A percentile compares a stretch with the other conserved stretches of the same genome.
phyloP scores from a whole-genome alignment of 2,888 invertebrate species.

The Escarpia spicata region DNA sequence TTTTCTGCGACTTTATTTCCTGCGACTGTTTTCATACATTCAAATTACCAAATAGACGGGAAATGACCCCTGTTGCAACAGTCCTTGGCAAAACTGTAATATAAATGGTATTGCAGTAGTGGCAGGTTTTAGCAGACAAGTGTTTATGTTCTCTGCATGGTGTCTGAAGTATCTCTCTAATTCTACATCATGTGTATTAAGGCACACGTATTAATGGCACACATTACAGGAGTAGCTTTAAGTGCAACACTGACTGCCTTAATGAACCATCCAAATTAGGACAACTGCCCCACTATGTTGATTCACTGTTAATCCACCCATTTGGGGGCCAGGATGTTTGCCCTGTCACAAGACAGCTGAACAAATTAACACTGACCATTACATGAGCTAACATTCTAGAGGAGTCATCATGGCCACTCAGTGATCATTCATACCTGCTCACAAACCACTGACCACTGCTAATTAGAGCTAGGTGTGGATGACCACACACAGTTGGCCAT shows the following conservation, averaged over 20 bases:
- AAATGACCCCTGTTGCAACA: no score
- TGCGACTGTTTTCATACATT: no score
- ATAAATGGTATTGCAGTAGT: background rate
- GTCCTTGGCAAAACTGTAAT: background rate
- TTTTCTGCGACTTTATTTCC: no score
- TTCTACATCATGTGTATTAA: background rate
- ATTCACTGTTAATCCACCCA: background rate
- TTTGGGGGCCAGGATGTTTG: conserved; percentile 10
- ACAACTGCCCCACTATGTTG: background rate
- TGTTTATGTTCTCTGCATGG: background rate
- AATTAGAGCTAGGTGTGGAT: background rate
- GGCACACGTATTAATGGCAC: no score
- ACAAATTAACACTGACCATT: conserved; percentile 5
- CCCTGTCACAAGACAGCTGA: background rate
- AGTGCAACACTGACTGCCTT: background rate
- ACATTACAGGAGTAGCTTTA: background rate
- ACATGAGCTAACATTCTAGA: background rate
- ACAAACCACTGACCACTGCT: conserved; percentile 16
- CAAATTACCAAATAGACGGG: no score
- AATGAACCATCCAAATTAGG: background rate
- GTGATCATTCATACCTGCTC: background rate
- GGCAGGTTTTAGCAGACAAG: background rate
- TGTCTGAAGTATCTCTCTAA: background rate
- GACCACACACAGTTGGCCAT: background rate
- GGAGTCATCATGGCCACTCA: background rate